Conservation (phyloP, 2,113 vertebrate genomes). For the Chloebia gouldiae region DNA sequence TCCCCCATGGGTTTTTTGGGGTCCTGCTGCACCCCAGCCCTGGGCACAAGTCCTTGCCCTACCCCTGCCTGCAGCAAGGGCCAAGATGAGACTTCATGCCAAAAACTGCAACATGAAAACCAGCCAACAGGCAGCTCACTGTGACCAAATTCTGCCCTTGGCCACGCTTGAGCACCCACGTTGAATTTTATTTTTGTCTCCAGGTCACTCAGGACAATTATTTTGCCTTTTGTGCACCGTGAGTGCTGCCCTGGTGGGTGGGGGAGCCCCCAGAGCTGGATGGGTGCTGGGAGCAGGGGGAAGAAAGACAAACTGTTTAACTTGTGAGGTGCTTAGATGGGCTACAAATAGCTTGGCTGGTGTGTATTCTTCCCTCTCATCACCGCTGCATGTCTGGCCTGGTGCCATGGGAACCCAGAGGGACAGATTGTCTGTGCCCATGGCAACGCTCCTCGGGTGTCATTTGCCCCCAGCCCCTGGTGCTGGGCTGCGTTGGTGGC, state of each 20-base stretch:
- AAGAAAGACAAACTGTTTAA: constrained; percentile 50
- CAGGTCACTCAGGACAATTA: neutral
- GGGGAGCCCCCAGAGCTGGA: neutral
- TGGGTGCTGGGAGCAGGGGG: neutral
- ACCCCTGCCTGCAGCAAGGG: neutral
- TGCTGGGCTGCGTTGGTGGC: neutral
- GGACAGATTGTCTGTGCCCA: constrained; percentile 62
- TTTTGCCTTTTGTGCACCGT: neutral
- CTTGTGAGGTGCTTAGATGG: constrained; percentile 47
- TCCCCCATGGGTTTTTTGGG: neutral
- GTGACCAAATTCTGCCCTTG: neutral
- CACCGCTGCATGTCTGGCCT: constrained; percentile 38
- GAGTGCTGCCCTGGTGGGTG: neutral
- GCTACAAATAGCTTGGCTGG: constrained; percentile 27
- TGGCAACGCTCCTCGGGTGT: constrained; percentile 78
- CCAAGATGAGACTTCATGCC: neutral
- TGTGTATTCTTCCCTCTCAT: neutral
- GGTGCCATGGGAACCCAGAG: constrained; percentile 78
- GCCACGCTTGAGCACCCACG: neutral
- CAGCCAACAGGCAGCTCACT: neutral
- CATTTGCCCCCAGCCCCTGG: constrained; percentile 17
- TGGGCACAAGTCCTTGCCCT: neutral
- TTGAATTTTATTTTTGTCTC: neutral
- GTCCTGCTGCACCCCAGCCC: neutral
- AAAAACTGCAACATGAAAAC: neutral